Percentiles rank a stretch among this genome's conserved stretches.
Evolutionary conservation across 2,888 invertebrate genomes (phyloP).

Genomic region (Aphidius colemani): DNA sequence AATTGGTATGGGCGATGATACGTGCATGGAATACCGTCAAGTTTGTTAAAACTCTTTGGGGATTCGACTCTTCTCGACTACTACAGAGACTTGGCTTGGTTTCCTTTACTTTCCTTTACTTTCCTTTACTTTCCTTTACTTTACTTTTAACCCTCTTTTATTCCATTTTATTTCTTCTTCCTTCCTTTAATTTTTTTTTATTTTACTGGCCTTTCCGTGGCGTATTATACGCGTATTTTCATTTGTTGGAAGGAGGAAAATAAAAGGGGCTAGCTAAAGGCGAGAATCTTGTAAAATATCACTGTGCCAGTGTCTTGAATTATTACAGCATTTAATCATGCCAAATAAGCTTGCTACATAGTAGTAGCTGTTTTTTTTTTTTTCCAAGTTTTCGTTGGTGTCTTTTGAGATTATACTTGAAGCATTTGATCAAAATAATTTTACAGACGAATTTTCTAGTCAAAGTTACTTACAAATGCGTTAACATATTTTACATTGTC

Average conservation of each 20-base stretch:
- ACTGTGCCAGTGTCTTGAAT: conserved; percentile 47
- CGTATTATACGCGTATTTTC: conserved; percentile 15
- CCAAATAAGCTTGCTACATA: conserved; percentile 44
- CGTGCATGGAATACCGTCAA: conserved; percentile 48
- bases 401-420: no score
- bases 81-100: conserved; percentile 29
- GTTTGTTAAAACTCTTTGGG: conserved; percentile 44
- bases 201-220: not conserved
- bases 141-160: not conserved
- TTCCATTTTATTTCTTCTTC: conserved; percentile 25
- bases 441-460: no score
- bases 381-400: not conserved
- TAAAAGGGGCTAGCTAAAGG: conserved; percentile 30
- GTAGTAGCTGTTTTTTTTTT: no score
- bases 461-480: no score
- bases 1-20: conserved; percentile 45
- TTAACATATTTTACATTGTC: no score
- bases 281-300: conserved; percentile 51
- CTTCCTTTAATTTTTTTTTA: not conserved
- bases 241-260: conserved; percentile 15
- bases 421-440: no score
- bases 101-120: conserved; percentile 27
- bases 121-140: conserved; percentile 17
- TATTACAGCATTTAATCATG: conserved; percentile 54
- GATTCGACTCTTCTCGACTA: conserved; percentile 45